Evolutionary conservation across 2,888 invertebrate genomes (phyloP), one percentile per base, ranked within the genome.

Genomic region (Omphaloscelis lunosa): DNA sequence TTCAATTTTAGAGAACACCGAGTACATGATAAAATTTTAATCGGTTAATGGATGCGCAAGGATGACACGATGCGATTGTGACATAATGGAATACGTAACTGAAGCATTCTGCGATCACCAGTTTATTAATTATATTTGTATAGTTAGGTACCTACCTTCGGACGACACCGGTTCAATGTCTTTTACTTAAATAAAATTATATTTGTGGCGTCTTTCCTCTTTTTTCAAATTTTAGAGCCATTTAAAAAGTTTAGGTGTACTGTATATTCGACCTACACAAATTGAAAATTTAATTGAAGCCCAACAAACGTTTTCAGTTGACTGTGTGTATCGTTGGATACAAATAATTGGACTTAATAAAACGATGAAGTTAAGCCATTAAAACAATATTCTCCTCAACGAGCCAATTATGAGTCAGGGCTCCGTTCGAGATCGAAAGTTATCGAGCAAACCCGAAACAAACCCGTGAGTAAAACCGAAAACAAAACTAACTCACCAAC

Each of bases 31-130:
- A 66, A 59, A 88, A 83, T 71, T 86, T 78, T 85, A 85, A 88
- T 88, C 71, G 65, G 71, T 73, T 85, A 83, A 86, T 88, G 82
- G 87, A 85, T 62, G 29, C 62, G 39, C 71, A 68, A 75, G 58
- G 71, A 76, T 77, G 61, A 69, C 23, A 29, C 58, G 34, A 72
- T 85, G 85, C 81, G 72, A 87, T 66, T 71, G 66, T 67, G 34
- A 67, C 29, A 39, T 75, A 75, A 75, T 79, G 56, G 86, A 76
- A 77, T 29, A 74, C 56, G 61, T 83, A 68, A 78, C 69, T 84
- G 83, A 59, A 79, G 45, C 58, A 69, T 79, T 66, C 34, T 65
- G 45, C 58, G 23, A 53, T 61, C 77, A 68, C 29, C 71, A 20
- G 56, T 65, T 67, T 61, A 72, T 82, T 51, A 29, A 72, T 39